A percentile compares a stretch with the other conserved stretches of the same genome.
These are phyloP conservation scores for Lacerta viridis DNA, from an alignment of 2,797 vertebrate species.

Conservation along the genomic window DNA sequence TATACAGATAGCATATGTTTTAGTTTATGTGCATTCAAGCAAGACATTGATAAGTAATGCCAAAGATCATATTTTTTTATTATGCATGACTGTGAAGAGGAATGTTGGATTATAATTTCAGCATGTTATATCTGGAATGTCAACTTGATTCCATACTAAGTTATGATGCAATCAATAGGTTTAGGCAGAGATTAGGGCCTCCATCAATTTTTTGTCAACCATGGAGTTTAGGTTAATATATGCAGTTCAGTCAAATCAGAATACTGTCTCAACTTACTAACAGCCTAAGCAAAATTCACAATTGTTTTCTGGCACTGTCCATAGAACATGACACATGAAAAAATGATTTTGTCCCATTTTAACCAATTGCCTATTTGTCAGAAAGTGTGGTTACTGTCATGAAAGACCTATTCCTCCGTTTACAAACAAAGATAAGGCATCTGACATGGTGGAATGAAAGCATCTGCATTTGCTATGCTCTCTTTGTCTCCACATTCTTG, in stretches of 20 bases:
- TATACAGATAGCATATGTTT: constrained; percentile 28
- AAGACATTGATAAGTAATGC: constrained; percentile 31
- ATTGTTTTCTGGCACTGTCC: not conserved
- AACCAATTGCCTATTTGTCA: not conserved
- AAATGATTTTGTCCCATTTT: not conserved
- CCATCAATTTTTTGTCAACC: not conserved
- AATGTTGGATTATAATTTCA: constrained; percentile 39
- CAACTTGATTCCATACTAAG: constrained; percentile 47
- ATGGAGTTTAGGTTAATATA: not conserved
- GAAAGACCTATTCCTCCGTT: not conserved
- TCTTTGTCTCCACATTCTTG: constrained; percentile 9
- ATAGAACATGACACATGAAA: not conserved
- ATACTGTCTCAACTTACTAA: not conserved
- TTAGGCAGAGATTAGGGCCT: not conserved
- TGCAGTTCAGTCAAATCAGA: not conserved
- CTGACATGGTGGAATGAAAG: not conserved
- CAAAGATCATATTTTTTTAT: constrained; percentile 19
- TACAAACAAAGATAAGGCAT: not conserved
- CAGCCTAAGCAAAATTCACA: not conserved
- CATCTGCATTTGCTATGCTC: not conserved
- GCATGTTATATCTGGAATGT: not conserved
- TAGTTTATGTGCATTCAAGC: not conserved
- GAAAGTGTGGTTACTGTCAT: not conserved
- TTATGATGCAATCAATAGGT: constrained; percentile 3
- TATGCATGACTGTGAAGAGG: constrained; percentile 41